Evolutionary conservation across 2,797 vertebrate species (phyloP).

Genomic region (Hypotaenidia philippensis): DNA sequence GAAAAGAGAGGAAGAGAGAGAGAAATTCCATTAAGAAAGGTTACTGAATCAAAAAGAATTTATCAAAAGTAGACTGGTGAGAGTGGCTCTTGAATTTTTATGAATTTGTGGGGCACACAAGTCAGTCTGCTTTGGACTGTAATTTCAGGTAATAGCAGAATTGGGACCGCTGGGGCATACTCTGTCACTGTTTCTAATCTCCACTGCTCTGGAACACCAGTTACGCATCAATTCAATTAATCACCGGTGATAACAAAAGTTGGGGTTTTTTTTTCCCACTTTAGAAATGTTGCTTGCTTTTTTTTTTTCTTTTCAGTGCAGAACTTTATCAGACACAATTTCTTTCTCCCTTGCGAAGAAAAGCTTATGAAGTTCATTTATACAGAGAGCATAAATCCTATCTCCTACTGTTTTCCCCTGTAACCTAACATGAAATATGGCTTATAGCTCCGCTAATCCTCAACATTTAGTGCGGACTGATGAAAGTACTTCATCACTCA

Average conservation of each 20-base stretch:
- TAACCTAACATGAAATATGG: constrained; percentile 49
- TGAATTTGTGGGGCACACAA: constrained; percentile 25
- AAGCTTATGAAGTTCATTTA: constrained; percentile 63
- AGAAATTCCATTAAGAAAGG: constrained; percentile 76
- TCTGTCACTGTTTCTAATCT: constrained; percentile 56
- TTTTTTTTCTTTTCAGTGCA: background rate
- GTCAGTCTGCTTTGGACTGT: constrained; percentile 54
- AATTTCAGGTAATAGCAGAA: constrained; percentile 64
- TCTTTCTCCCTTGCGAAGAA: constrained; percentile 34
- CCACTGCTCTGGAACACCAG: constrained; percentile 8
- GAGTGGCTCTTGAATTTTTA: constrained; percentile 68
- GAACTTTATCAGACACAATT: constrained; percentile 43
- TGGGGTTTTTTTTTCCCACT: constrained; percentile 19
- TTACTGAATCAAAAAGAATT: constrained; percentile 80
- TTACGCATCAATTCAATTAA: constrained; percentile 56
- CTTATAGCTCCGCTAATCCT: constrained; percentile 50
- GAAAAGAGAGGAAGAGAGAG: constrained; percentile 55
- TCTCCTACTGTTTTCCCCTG: constrained; percentile 43
- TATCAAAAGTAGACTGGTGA: constrained; percentile 70
- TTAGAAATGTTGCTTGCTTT: background rate
- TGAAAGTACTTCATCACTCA: constrained; percentile 58
- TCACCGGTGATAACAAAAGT: constrained; percentile 54
- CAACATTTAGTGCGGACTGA: constrained; percentile 40
- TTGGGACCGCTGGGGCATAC: constrained; percentile 21
- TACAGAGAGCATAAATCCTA: constrained; percentile 46